Percentiles rank a stretch among this genome's conserved stretches.
Evolutionary conservation across 2,113 vertebrate genomes (phyloP).

Genomic region (Catharus bicknelli): DNA sequence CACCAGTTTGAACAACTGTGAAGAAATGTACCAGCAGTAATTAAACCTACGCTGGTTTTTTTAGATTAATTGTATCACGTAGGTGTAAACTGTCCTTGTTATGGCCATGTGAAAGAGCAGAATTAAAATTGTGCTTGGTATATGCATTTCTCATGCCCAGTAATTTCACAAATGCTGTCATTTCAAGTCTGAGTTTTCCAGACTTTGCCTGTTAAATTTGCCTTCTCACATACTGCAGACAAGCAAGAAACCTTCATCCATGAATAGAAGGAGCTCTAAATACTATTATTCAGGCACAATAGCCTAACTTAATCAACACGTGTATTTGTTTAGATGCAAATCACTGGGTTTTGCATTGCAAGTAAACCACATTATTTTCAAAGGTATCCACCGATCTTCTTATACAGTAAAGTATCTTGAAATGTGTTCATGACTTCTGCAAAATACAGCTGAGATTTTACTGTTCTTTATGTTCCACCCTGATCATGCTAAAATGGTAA

Average conservation of each 20-base stretch:
- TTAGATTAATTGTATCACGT: neutral
- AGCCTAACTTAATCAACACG: neutral
- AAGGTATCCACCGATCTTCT: neutral
- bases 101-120: neutral
- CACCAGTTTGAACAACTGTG: neutral
- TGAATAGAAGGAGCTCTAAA: neutral
- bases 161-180: neutral
- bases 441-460: neutral
- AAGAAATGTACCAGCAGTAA: neutral
- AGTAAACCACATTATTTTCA: neutral
- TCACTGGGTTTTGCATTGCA: neutral
- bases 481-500: neutral
- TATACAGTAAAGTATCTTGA: neutral
- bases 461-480: neutral
- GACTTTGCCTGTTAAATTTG: neutral
- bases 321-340: neutral
- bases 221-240: accelerated
- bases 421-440: neutral
- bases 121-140: neutral
- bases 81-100: neutral
- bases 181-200: neutral
- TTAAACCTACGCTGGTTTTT: neutral
- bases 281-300: neutral
- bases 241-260: neutral
- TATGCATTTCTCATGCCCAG: neutral